phyloP scores from a whole-genome alignment of 2,113 vertebrate genomes.

The Lampris megalopsis region DNA sequence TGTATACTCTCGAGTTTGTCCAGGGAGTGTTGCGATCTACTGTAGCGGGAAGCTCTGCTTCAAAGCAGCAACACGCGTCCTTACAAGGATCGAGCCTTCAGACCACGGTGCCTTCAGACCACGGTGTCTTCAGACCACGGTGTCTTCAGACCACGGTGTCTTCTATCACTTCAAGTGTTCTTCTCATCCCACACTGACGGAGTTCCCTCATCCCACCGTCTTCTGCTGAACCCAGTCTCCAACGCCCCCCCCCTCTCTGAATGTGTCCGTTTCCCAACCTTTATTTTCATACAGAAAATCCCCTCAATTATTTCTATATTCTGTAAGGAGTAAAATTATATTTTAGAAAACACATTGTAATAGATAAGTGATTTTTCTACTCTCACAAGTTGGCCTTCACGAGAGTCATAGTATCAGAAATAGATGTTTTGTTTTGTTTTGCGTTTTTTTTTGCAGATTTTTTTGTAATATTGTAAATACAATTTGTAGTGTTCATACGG shows the following conservation, averaged over 20 bases:
- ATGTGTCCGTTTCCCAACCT: constrained; percentile 20
- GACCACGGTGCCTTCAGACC: constrained; percentile 27
- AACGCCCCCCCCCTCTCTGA: constrained; percentile 27
- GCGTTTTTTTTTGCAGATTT: constrained; percentile 29
- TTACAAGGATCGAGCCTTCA: constrained; percentile 74
- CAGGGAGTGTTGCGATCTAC: constrained; percentile 30
- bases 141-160: constrained; percentile 59
- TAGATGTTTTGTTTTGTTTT: constrained; percentile 15
- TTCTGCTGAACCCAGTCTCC: constrained; percentile 29
- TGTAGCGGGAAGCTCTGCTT: constrained; percentile 10
- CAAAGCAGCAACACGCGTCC: constrained; percentile 70
- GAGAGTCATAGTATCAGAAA: constrained; percentile 28
- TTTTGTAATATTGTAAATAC: constrained; percentile 74
- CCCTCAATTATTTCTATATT: constrained; percentile 44
- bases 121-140: too few species aligned
- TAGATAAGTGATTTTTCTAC: constrained; percentile 38
- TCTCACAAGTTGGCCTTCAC: constrained; percentile 64
- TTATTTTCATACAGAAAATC: constrained; percentile 13
- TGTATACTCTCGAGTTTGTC: constrained; percentile 5
- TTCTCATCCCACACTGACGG: constrained; percentile 24
- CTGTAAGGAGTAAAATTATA: constrained; percentile 53
- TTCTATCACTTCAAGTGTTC: constrained; percentile 55
- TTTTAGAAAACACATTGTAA: constrained; percentile 59
- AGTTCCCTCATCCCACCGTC: not conserved
- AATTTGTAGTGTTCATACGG: constrained; percentile 62